These are phyloP conservation scores for Lanistes nyassanus DNA, from an alignment of 1,140 invertebrate genomes.

Conservation along the genomic window DNA sequence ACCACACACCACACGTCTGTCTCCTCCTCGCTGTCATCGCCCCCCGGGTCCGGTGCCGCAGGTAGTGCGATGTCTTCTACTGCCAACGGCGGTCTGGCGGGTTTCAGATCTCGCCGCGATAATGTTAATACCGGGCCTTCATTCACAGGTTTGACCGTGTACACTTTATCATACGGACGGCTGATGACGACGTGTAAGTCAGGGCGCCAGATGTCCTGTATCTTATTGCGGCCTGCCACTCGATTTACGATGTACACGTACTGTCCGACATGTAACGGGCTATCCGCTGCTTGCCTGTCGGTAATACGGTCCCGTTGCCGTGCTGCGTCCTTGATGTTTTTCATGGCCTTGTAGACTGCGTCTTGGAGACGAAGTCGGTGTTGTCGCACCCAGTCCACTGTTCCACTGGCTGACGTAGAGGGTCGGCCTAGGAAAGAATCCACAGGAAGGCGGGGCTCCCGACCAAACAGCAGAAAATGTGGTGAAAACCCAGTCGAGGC, in stretches of 20 bases:
- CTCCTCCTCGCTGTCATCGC: no score
- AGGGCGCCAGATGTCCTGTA: constrained; percentile 14
- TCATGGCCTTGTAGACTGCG: background rate
- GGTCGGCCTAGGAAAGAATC: constrained; percentile 21
- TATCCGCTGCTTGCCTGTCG: background rate
- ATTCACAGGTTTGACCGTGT: constrained; percentile 4
- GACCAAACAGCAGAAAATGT: constrained; percentile 34
- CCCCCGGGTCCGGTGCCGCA: no score
- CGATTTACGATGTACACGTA: constrained; percentile 1
- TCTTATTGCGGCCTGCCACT: constrained; percentile 9
- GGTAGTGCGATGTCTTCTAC: no score
- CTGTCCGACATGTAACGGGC: constrained; percentile 1
- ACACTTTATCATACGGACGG: background rate
- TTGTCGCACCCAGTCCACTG: constrained; percentile 7
- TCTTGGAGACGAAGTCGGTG: constrained; percentile 1
- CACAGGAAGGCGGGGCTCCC: constrained; percentile 30
- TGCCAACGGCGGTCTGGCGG: no score
- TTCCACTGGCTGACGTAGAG: background rate
- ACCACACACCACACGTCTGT: no score
- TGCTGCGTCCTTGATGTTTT: background rate
- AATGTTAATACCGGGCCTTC: no score
- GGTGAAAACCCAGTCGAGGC: constrained; percentile 31
- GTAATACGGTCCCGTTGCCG: background rate
- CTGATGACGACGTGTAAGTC: background rate
- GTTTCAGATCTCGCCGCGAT: no score